These are phyloP conservation scores for Lepidostoma basale DNA, from an alignment of 1,140 invertebrate genomes.

Conservation along the genomic window DNA sequence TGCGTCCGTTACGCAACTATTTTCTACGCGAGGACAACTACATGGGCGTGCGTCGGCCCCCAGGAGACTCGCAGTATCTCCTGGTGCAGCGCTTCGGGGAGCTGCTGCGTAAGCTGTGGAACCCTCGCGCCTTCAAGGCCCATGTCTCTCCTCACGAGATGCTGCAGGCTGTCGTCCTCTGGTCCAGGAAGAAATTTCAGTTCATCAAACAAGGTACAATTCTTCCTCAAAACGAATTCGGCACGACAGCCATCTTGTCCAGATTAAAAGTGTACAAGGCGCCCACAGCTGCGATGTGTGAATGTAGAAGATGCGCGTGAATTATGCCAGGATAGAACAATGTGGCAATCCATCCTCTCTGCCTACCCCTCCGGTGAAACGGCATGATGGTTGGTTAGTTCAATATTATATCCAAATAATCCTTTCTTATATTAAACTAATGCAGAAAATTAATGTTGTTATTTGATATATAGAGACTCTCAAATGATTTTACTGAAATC, in stretches of 20 bases:
- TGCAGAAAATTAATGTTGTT: too few relatives aligned
- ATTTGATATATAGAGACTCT: too few relatives aligned
- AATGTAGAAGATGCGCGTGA: too few relatives aligned
- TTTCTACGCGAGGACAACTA: conserved; percentile 96
- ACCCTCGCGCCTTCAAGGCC: conserved; percentile 98
- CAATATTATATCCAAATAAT: too few relatives aligned
- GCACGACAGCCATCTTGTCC: neutral
- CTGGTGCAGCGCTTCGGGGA: conserved; percentile 97
- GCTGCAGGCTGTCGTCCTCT: conserved; percentile 98
- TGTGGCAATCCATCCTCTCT: too few relatives aligned
- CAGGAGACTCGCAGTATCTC: conserved; percentile 90
- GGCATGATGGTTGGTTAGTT: too few relatives aligned
- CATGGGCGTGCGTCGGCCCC: conserved; percentile 83
- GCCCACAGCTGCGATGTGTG: too few relatives aligned
- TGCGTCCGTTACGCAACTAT: conserved; percentile 91
- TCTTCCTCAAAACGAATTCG: neutral
- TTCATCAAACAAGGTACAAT: conserved; percentile 93
- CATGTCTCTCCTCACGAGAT: conserved; percentile 99
- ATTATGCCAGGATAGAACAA: too few relatives aligned
- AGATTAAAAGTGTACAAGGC: too few relatives aligned
- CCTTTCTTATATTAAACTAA: too few relatives aligned
- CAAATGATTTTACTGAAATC: too few relatives aligned
- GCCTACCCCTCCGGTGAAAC: too few relatives aligned
- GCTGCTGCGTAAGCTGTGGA: conserved; percentile 97
- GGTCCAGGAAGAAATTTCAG: conserved; percentile 98